A percentile compares a stretch with the other conserved stretches of the same genome.
Evolutionary conservation across 2,113 vertebrate genomes (phyloP).

Genomic region (Cromileptes altivelis): DNA sequence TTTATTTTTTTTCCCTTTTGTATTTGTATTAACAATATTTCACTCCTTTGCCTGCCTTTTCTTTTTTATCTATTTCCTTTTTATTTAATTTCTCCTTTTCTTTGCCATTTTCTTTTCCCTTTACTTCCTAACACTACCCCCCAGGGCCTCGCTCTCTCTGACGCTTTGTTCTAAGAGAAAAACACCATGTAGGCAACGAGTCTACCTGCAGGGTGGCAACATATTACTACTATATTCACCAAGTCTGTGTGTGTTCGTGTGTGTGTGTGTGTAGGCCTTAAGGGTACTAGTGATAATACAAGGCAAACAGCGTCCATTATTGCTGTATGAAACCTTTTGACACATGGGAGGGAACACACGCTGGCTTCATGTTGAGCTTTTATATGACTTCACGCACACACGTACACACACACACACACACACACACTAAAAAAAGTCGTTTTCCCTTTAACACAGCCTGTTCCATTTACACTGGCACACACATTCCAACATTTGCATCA

Average conservation of each 20-base stretch:
- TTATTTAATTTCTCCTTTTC: background rate
- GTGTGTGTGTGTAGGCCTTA: constrained; percentile 26
- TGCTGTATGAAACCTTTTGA: constrained; percentile 56
- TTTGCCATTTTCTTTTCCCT: too few species aligned
- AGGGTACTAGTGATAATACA: constrained; percentile 32
- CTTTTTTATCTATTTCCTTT: background rate
- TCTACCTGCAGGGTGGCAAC: constrained; percentile 16
- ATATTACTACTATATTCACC: constrained; percentile 34
- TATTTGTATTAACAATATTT: background rate
- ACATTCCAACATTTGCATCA: constrained; percentile 59
- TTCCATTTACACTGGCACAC: constrained; percentile 14
- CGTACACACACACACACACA: constrained; percentile 24
- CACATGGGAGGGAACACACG: constrained; percentile 19
- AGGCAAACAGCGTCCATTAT: constrained; percentile 43
- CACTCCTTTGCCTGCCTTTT: background rate
- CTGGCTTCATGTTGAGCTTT: constrained; percentile 39
- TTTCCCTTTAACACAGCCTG: constrained; percentile 16
- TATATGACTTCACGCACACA: constrained; percentile 27
- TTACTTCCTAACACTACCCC: background rate
- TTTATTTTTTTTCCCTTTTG: too few species aligned
- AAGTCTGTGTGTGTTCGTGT: constrained; percentile 12
- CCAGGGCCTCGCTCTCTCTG: background rate
- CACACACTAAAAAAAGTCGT: constrained; percentile 3
- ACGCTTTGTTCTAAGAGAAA: constrained; percentile 11
- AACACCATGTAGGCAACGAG: constrained; percentile 4